A percentile compares a stretch with the other conserved stretches of the same genome.
phyloP scores from a whole-genome alignment of 2,888 invertebrate species.

The Oeneis ivallda region DNA sequence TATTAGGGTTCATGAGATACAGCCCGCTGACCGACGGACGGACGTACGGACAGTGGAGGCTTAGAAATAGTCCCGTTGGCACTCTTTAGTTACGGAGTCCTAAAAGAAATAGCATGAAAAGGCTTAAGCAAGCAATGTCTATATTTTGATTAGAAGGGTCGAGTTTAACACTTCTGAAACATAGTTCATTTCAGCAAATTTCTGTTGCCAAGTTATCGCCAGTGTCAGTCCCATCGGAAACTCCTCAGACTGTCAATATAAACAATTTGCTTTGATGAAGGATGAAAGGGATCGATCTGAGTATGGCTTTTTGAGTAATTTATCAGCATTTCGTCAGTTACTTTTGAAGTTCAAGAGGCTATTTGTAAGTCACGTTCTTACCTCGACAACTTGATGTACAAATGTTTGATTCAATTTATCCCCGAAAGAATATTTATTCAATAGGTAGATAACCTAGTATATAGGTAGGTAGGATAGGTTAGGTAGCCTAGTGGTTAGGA shows the following conservation, averaged over 20 bases:
- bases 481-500: too few relatives aligned
- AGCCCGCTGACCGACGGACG: too few relatives aligned
- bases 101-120: too few relatives aligned
- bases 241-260: slow-evolving; percentile 20
- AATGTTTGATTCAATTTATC: not conserved
- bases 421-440: too few relatives aligned
- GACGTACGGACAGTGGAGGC: too few relatives aligned
- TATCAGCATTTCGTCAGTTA: slow-evolving; percentile 12
- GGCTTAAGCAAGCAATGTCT: not conserved
- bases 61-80: too few relatives aligned
- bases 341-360: not conserved
- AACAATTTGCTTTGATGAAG: slow-evolving; percentile 31
- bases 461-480: too few relatives aligned
- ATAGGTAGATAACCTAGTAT: too few relatives aligned
- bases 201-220: not conserved
- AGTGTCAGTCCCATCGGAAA: slow-evolving; percentile 6
- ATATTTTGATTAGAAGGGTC: too few relatives aligned
- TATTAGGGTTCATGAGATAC: too few relatives aligned
- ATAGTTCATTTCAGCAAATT: slow-evolving; percentile 1
- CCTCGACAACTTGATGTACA: not conserved
- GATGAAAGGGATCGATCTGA: slow-evolving; percentile 19
- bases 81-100: too few relatives aligned
- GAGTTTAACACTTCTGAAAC: not conserved
- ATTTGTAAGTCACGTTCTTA: not conserved
- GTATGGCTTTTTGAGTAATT: not conserved